Percentiles rank a stretch among this genome's conserved stretches.
phyloP scores from a whole-genome alignment of 2,113 vertebrate species.

The Recurvirostra avosetta region DNA sequence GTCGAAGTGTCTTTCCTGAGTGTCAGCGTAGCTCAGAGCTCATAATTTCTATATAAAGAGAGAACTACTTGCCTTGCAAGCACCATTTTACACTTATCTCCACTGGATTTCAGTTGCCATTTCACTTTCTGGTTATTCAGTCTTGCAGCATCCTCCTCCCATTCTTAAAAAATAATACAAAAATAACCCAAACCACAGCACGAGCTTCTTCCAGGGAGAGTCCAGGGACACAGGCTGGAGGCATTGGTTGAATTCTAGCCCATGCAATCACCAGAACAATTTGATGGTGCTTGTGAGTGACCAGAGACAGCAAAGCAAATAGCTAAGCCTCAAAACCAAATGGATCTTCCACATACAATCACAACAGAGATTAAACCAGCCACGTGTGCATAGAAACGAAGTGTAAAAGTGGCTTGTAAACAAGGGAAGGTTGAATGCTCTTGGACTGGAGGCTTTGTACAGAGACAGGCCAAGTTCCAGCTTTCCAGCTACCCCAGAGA shows the following conservation, averaged over 20 bases:
- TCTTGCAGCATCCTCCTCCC: neutral
- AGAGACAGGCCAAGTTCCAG: neutral
- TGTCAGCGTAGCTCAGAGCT: neutral
- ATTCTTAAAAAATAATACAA: neutral
- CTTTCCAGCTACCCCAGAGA: neutral
- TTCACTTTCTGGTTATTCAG: neutral
- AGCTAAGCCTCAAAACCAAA: neutral
- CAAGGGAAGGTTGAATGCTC: neutral
- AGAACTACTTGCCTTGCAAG: neutral
- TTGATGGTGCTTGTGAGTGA: neutral
- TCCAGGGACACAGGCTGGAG: neutral
- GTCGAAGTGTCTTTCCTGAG: neutral
- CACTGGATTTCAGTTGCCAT: neutral
- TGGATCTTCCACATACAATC: neutral
- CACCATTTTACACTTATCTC: neutral
- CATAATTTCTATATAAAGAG: neutral
- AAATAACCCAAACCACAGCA: neutral
- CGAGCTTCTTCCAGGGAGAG: neutral
- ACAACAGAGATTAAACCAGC: neutral
- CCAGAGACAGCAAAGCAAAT: neutral
- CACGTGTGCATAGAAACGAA: neutral
- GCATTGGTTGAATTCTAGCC: neutral
- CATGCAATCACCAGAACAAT: neutral
- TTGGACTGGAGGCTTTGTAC: neutral
- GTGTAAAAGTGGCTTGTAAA: neutral